Conservation (phyloP, 2,797 vertebrate species). For the Basileuterus tristriatus region DNA sequence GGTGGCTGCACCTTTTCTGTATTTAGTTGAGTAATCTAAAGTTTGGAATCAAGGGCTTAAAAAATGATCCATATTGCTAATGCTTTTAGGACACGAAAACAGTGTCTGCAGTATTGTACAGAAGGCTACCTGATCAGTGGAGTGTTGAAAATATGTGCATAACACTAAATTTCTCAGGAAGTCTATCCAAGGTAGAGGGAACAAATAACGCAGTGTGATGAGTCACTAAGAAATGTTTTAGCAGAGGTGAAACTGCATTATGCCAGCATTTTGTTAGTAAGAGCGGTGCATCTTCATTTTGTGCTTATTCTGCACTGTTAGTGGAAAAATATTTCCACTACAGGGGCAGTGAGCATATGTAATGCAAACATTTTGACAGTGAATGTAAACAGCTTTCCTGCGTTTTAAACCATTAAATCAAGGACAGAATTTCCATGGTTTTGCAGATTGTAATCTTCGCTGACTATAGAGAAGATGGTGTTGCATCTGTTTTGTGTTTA, state of each 20-base stretch:
- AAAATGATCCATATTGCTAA: background rate
- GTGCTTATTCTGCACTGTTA: constrained; percentile 51
- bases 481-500: constrained; percentile 41
- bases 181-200: constrained; percentile 10
- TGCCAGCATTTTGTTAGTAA: constrained; percentile 55
- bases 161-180: constrained; percentile 26
- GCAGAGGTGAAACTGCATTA: constrained; percentile 59
- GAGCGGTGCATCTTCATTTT: constrained; percentile 47
- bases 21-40: background rate
- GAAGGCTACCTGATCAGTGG: background rate
- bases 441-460: constrained; percentile 48
- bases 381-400: constrained; percentile 64
- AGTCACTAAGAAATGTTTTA: constrained; percentile 66
- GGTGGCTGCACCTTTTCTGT: background rate
- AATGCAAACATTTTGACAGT: constrained; percentile 74
- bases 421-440: constrained; percentile 49
- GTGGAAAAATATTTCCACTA: constrained; percentile 51
- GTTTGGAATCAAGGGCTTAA: background rate
- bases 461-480: constrained; percentile 43
- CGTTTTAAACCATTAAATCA: constrained; percentile 64
- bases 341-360: constrained; percentile 67
- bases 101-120: background rate
- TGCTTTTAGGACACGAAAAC: background rate
- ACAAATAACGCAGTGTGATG: constrained; percentile 11
- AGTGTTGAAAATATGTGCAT: background rate